phyloP scores from a whole-genome alignment of 2,797 vertebrate genomes.

The Danio tinwini region DNA sequence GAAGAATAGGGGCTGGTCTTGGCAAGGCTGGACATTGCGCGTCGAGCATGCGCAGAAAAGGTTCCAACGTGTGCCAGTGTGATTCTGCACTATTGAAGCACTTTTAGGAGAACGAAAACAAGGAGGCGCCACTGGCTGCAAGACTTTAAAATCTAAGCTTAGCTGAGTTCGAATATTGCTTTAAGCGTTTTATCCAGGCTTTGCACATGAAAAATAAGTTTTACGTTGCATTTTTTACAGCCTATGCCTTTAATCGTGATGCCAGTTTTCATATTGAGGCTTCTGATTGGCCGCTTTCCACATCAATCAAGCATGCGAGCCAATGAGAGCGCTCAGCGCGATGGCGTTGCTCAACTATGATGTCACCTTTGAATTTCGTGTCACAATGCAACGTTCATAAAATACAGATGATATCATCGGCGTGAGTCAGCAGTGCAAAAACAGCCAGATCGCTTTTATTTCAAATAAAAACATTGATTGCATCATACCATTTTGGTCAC shows the following conservation, averaged over 20 bases:
- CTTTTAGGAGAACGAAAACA: not conserved
- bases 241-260: not conserved
- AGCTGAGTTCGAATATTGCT: not conserved
- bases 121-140: not conserved
- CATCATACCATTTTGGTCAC: not conserved
- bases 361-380: not conserved
- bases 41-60: slow-evolving; percentile 43
- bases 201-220: not conserved
- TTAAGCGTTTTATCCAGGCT: not conserved
- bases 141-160: not conserved
- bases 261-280: not conserved
- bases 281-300: slow-evolving; percentile 18
- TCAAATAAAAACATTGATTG: not conserved
- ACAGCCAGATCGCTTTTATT: not conserved
- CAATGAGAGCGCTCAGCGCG: slow-evolving; percentile 16
- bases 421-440: slow-evolving; percentile 11
- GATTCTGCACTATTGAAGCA: slow-evolving; percentile 3
- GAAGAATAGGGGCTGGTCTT: slow-evolving; percentile 57
- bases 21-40: slow-evolving; percentile 23
- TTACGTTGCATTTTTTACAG: not conserved
- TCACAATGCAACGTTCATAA: not conserved
- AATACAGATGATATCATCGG: slow-evolving; percentile 3
- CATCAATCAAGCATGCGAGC: slow-evolving; percentile 19
- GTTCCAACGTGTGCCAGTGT: slow-evolving; percentile 7
- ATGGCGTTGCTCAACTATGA: not conserved